These are phyloP conservation scores for Diglossa cyanea DNA, from an alignment of 2,797 vertebrate species.

Conservation along the genomic window DNA sequence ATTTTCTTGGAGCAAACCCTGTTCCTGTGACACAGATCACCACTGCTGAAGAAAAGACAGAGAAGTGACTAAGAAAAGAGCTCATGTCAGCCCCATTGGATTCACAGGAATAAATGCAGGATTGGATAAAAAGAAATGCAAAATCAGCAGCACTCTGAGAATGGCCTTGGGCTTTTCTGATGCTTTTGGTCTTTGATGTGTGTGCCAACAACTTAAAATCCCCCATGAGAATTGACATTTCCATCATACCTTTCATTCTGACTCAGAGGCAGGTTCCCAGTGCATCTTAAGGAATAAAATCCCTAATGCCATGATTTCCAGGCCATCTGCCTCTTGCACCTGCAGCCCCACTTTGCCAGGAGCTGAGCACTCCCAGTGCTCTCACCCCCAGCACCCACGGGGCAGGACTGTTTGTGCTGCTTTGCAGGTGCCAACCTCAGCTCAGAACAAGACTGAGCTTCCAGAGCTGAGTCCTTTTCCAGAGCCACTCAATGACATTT, in stretches of 20 bases:
- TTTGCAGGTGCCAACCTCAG: background rate
- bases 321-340: background rate
- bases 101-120: background rate
- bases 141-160: background rate
- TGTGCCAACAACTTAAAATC: background rate
- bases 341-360: background rate
- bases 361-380: fast-evolving
- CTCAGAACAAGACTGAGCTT: background rate
- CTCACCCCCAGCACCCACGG: background rate
- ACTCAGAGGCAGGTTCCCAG: background rate
- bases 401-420: background rate
- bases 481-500: background rate
- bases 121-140: background rate
- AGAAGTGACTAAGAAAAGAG: background rate
- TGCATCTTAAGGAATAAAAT: background rate
- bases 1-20: background rate
- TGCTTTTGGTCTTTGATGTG: background rate
- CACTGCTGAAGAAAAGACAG: background rate
- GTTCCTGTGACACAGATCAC: background rate
- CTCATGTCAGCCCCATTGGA: background rate
- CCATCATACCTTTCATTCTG: background rate
- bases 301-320: background rate
- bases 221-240: background rate
- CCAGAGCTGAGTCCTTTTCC: background rate
- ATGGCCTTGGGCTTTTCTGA: background rate